Base-by-base conservation (phyloP, 2,113 vertebrate species). In the Labeo catla region DNA sequence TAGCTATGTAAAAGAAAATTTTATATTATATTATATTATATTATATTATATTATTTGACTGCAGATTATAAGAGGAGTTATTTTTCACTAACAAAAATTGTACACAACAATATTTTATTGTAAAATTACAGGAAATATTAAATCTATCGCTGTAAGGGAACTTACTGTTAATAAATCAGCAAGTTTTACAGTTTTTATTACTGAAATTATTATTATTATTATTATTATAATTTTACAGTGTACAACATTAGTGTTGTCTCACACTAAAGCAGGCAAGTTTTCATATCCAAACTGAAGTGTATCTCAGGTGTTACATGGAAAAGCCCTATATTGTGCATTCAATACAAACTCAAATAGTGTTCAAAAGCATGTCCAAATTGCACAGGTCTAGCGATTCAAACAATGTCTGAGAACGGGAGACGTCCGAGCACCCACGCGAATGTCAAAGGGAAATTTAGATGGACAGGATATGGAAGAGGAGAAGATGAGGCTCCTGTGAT, bases 401-500 rank as follows among this genome's bases (percentile, higher is more conserved):
- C 19, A 7, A 5, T 21, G 54, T 12, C 49, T 61, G 23, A 23
- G 15, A 21, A 23, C 47, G 28, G 47, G 57, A 65, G 52, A 19
- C 39, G 4, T 19, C 59, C 1, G 28, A 49, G 39, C 11, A 4
- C n/a, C n/a, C 4, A 50, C 8, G 11, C 39, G 45, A 52, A 78
- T 59, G 23, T 82, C 12, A 4, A 61, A 79, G 47, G 50, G 23
- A 81, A 52, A 83, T 83, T 83, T n/a, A 78, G 78, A 83, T 43
- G 23, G 79, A 83, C 47, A 59, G 72, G 23, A 47, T n/a, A 66
- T 66, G n/a, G 7, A 43, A 52, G 84, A 65, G 57, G 19, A 50
- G 74, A 79, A 78, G 86, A 84, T 12, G 59, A 82, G 59, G 11
- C 21, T 36, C 36, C 11, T 43, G 66, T 52, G 76, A 86, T n/a